These are phyloP conservation scores for Pipistrellus kuhlii DNA, from an alignment of 2,797 vertebrate genomes.

Conservation along the genomic window DNA sequence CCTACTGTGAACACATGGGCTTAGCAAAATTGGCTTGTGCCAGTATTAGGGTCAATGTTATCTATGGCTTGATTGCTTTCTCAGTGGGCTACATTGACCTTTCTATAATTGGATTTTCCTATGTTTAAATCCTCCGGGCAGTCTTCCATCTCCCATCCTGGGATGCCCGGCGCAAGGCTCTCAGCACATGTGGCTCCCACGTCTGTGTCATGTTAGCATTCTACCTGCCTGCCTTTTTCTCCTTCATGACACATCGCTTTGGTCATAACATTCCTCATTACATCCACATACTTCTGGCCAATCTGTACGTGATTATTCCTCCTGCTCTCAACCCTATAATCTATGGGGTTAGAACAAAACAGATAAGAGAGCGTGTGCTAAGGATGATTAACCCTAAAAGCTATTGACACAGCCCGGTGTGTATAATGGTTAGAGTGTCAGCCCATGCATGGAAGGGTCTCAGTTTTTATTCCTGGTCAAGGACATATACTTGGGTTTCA, in stretches of 20 bases:
- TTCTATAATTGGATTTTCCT: constrained; percentile 79
- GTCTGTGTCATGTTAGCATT: constrained; percentile 79
- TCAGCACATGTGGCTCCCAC: constrained; percentile 80
- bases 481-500: too few relatives aligned
- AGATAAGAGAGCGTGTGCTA: constrained; percentile 79
- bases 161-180: constrained; percentile 72
- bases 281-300: constrained; percentile 79
- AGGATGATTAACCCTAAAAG: constrained; percentile 74
- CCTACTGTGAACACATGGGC: constrained; percentile 81
- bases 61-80: constrained; percentile 78
- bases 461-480: too few relatives aligned
- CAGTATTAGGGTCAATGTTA: constrained; percentile 69
- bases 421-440: too few relatives aligned
- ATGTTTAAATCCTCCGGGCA: constrained; percentile 70
- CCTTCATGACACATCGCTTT: constrained; percentile 69
- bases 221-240: constrained; percentile 77
- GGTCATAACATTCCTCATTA: constrained; percentile 68
- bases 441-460: too few relatives aligned
- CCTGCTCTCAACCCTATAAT: constrained; percentile 85
- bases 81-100: constrained; percentile 78
- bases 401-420: not conserved
- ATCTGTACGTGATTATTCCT: constrained; percentile 81
- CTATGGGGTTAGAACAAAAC: constrained; percentile 85
- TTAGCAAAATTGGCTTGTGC: constrained; percentile 80
- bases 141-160: constrained; percentile 75